A percentile compares a stretch with the other conserved stretches of the same genome.
Evolutionary conservation across 2,113 vertebrate genomes (phyloP).

Genomic region (Colinus virginianus): DNA sequence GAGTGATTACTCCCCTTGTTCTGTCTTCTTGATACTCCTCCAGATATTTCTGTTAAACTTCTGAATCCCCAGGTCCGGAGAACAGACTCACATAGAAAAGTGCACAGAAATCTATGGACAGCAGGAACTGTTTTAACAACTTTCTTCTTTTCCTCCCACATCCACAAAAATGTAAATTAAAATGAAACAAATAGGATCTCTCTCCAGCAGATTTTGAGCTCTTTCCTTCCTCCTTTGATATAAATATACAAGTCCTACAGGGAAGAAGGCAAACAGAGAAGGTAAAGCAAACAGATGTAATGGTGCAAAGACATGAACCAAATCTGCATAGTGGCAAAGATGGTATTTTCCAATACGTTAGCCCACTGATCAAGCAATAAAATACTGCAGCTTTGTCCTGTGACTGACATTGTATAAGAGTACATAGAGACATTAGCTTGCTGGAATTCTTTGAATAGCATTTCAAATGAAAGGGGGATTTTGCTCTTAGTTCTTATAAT

Average conservation of each 20-base stretch:
- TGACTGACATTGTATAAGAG: background rate
- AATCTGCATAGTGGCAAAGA: background rate
- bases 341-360: conserved; percentile 22
- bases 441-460: background rate
- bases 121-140: background rate
- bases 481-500: background rate
- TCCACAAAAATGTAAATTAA: background rate
- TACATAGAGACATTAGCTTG: background rate
- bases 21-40: background rate
- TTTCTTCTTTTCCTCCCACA: background rate
- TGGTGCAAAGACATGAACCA: background rate
- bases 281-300: conserved; percentile 13
- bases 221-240: conserved; percentile 13
- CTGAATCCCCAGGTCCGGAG: background rate
- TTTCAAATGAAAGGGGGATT: background rate
- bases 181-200: background rate
- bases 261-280: conserved; percentile 17
- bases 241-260: background rate
- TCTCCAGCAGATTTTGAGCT: background rate
- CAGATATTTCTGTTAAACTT: background rate
- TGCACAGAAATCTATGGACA: background rate
- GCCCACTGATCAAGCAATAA: background rate
- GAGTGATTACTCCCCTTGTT: background rate
- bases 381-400: background rate
- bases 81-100: background rate